Conservation (phyloP, 2,113 vertebrate species). For the Ancistrus triradiatus region DNA sequence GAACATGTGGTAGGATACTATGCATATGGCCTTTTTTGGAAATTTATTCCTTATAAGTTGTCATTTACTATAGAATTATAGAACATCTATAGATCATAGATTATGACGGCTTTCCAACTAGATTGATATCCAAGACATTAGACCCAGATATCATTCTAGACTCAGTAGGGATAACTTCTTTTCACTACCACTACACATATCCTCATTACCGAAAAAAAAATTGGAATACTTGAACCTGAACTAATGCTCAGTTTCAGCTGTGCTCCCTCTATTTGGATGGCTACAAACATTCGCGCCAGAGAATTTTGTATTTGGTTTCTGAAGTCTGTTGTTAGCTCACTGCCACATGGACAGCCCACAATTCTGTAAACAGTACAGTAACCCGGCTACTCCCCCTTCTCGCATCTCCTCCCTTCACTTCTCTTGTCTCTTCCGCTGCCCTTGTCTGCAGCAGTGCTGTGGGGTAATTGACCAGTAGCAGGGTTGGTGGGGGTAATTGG, state of each 20-base stretch:
- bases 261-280: conserved; percentile 19
- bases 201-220: conserved; percentile 13
- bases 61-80: conserved; percentile 7
- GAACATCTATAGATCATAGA: conserved; percentile 11
- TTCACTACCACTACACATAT: too few relatives aligned
- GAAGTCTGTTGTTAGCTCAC: conserved; percentile 60
- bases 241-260: neutral
- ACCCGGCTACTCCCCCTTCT: conserved; percentile 39
- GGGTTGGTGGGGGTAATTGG: conserved; percentile 68
- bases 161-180: neutral
- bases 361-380: conserved; percentile 64
- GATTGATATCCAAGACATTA: conserved; percentile 1
- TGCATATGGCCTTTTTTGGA: conserved; percentile 1
- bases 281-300: conserved; percentile 30
- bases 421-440: conserved; percentile 42
- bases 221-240: neutral
- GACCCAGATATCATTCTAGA: neutral
- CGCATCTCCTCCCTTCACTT: conserved; percentile 29
- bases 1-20: neutral
- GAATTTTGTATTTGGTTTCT: conserved; percentile 48
- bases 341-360: conserved; percentile 50
- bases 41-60: conserved; percentile 16
- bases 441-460: conserved; percentile 16
- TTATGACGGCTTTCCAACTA: neutral
- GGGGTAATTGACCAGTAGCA: conserved; percentile 47